A percentile compares a stretch with the other conserved stretches of the same genome.
Evolutionary conservation across 2,888 invertebrate genomes (phyloP).

Genomic region (Epirrhoe tristata): DNA sequence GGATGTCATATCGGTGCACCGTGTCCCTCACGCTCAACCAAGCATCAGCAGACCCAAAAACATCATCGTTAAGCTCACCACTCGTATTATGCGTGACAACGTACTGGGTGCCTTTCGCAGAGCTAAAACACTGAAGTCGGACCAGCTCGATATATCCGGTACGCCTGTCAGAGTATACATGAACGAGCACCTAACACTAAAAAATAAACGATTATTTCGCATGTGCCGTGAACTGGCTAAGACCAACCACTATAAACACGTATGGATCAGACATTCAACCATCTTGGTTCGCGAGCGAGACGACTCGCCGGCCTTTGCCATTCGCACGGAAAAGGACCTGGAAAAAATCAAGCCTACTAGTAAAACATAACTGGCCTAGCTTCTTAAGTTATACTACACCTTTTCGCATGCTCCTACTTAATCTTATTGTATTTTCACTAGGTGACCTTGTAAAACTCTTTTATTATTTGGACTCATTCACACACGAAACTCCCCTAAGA

Average conservation of each 20-base stretch:
- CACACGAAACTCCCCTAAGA: too few species aligned
- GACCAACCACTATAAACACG: slow-evolving; percentile 6
- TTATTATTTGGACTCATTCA: too few species aligned
- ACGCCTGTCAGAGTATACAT: not conserved
- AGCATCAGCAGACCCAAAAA: not conserved
- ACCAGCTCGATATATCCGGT: slow-evolving; percentile 2
- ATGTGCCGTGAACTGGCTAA: slow-evolving; percentile 8
- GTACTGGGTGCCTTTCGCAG: not conserved
- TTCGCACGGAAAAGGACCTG: not conserved
- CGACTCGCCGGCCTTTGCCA: slow-evolving; percentile 5
- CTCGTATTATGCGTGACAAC: not conserved
- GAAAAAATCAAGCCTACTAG: not conserved
- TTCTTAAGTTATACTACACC: too few species aligned
- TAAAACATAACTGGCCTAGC: too few species aligned
- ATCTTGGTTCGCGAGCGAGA: slow-evolving; percentile 21
- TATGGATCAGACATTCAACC: slow-evolving; percentile 17
- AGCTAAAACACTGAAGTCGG: not conserved
- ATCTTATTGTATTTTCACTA: too few species aligned
- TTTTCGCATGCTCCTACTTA: too few species aligned
- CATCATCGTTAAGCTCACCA: slow-evolving; percentile 5
- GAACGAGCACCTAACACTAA: slow-evolving; percentile 20
- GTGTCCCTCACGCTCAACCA: slow-evolving; percentile 2
- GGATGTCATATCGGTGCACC: slow-evolving; percentile 3
- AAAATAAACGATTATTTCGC: slow-evolving; percentile 22
- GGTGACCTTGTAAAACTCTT: too few species aligned